These are phyloP conservation scores for Malurus alboscapulatus DNA, from an alignment of 2,113 vertebrate genomes.

Conservation along the genomic window DNA sequence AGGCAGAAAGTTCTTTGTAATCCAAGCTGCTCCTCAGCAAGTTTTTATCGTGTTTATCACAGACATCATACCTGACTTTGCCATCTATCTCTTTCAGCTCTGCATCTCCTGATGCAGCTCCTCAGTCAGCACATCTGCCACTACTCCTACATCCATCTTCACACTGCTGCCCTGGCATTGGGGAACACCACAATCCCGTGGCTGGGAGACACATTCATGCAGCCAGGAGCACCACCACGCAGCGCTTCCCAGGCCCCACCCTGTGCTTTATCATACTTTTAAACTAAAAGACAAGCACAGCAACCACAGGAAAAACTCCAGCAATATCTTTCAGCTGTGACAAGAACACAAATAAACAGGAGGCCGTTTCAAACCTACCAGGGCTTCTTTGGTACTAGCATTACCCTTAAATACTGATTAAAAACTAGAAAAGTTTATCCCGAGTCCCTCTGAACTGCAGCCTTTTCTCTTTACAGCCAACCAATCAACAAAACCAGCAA, in stretches of 20 bases:
- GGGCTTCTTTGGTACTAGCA: background rate
- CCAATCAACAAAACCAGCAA: background rate
- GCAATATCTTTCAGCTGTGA: rapidly evolving
- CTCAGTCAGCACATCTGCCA: conserved; percentile 17
- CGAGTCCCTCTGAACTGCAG: background rate
- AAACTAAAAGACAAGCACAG: background rate
- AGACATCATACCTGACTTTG: background rate
- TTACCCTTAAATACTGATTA: background rate
- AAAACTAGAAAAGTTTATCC: background rate
- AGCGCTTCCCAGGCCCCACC: background rate
- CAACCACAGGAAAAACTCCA: background rate
- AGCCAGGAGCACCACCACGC: background rate
- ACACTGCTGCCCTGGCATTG: background rate
- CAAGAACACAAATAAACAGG: rapidly evolving
- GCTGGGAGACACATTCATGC: background rate
- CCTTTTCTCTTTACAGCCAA: background rate
- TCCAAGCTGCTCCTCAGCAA: conserved; percentile 33
- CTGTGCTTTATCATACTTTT: background rate
- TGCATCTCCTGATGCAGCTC: background rate
- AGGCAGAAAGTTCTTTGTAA: conserved; percentile 2
- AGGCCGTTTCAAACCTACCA: background rate
- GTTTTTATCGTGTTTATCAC: conserved; percentile 17
- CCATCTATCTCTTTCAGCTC: background rate
- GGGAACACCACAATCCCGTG: background rate
- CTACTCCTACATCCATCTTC: conserved; percentile 1